A percentile compares a stretch with the other conserved stretches of the same genome.
Conservation (phyloP, 2,888 invertebrate genomes). For the Euphydryas editha region DNA sequence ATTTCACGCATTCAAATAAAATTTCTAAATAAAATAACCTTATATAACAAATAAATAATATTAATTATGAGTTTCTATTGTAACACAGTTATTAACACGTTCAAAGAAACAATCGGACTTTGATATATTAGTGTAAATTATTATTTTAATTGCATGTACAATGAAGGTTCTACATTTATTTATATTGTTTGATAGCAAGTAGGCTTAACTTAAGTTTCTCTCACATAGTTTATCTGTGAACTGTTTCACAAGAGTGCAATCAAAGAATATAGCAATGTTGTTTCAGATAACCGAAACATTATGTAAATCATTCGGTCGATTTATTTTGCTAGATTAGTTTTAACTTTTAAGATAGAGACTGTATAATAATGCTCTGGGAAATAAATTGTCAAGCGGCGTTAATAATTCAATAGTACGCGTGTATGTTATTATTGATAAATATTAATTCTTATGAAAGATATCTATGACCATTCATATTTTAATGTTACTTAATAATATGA, state of each 20-base stretch:
- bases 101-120: neutral
- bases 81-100: neutral
- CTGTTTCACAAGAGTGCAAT: constrained; percentile 41
- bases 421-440: no score
- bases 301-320: constrained; percentile 33
- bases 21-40: no score
- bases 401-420: neutral
- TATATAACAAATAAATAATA: no score
- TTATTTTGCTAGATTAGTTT: constrained; percentile 9
- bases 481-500: no score
- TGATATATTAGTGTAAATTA: neutral
- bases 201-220: constrained; percentile 27
- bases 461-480: no score
- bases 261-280: constrained; percentile 34
- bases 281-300: constrained; percentile 32
- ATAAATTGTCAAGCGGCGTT: no score
- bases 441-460: no score
- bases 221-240: constrained; percentile 37
- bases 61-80: no score
- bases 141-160: neutral
- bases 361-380: neutral
- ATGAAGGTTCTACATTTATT: neutral
- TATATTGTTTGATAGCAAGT: neutral
- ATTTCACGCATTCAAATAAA: no score
- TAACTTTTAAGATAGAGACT: constrained; percentile 8